Percentiles rank a stretch among this genome's conserved stretches.
phyloP scores from a whole-genome alignment of 1,140 invertebrate species.

The Platyura marginata region DNA sequence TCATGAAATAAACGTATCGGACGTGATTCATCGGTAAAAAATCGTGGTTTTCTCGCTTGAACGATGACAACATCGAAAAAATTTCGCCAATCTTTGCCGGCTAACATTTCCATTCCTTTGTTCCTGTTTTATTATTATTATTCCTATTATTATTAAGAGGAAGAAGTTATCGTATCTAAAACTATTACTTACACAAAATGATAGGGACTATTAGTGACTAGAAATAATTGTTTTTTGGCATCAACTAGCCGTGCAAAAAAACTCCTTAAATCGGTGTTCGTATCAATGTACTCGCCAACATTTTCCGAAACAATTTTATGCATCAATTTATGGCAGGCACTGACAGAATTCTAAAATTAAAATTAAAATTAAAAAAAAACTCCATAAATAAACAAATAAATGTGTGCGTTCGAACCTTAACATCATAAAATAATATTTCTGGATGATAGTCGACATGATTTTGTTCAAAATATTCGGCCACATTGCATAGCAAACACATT shows the following conservation, averaged over 20 bases:
- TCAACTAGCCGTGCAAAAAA: constrained; percentile 60
- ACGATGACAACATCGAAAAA: constrained; percentile 91
- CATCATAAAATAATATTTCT: constrained; percentile 88
- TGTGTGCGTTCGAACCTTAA: constrained; percentile 60
- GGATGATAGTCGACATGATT: constrained; percentile 88
- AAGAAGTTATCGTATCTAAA: constrained; percentile 2
- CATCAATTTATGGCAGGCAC: constrained; percentile 79
- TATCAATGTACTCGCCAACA: constrained; percentile 61
- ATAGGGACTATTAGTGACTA: constrained; percentile 93
- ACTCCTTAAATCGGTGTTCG: constrained; percentile 48
- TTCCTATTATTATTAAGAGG: neutral
- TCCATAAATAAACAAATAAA: too few species aligned
- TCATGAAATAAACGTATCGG: constrained; percentile 81
- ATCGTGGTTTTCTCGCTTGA: constrained; percentile 86
- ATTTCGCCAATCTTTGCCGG: constrained; percentile 76
- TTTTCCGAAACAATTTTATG: constrained; percentile 69
- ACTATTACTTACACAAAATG: constrained; percentile 76
- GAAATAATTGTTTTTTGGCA: constrained; percentile 74
- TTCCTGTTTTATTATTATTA: constrained; percentile 39
- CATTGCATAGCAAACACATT: constrained; percentile 83
- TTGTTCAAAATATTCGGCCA: constrained; percentile 79
- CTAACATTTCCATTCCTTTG: constrained; percentile 76
- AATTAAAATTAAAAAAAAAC: constrained; percentile 6
- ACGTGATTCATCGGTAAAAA: constrained; percentile 81
- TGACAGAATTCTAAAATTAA: constrained; percentile 60